Base-by-base conservation (phyloP, 2,888 invertebrate species). In the Yponomeuta cagnagella region DNA sequence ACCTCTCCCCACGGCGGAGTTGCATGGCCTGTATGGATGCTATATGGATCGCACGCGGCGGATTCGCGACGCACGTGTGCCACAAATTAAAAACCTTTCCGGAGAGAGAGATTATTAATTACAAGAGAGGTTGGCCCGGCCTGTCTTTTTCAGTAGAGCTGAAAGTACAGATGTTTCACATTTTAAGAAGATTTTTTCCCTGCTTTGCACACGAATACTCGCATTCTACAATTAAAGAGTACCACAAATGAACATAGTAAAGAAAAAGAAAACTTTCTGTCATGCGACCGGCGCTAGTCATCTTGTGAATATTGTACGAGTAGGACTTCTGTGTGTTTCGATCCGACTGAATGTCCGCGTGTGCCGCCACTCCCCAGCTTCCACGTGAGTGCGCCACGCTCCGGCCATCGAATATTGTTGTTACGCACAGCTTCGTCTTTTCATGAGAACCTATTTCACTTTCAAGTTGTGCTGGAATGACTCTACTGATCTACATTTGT, bases 31-130 rank as follows among this genome's bases (percentile, higher is more conserved):
- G 43, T 8, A 43, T 43, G 43, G 43, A 43, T 5, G 43, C 43
- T 43, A 6, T 8, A 43, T 43, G 43, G 43, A 8, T 8, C 43
- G 43, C 90, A 87, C 91, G 89, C 87, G 88, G 76, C 85, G 74
- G 83, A 84, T 88, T 86, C 85, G 88, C 72, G 78, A 79, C 79
- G 89, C 90, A 89, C 90, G 90, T 89, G 90, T 80, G 77, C 74
- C 76, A 82, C 84, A 86, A 91, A 90, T 89, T 89, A 87, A 89
- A 90, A 89, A 85, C 85, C 85, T 86, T 88, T 87, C 80, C 78
- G 77, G 79, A 74, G 76, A 75, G 78, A 76, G 72, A 77, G 79
- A 80, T 82, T 87, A 87, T 88, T 88, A 88, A 88, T 88, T 84
- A 88, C 82, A 81, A 76, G 79, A 79, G 75, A 58, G 65, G 68